Evolutionary conservation across 2,888 invertebrate genomes (phyloP).

Genomic region (Amphipoea oculea): DNA sequence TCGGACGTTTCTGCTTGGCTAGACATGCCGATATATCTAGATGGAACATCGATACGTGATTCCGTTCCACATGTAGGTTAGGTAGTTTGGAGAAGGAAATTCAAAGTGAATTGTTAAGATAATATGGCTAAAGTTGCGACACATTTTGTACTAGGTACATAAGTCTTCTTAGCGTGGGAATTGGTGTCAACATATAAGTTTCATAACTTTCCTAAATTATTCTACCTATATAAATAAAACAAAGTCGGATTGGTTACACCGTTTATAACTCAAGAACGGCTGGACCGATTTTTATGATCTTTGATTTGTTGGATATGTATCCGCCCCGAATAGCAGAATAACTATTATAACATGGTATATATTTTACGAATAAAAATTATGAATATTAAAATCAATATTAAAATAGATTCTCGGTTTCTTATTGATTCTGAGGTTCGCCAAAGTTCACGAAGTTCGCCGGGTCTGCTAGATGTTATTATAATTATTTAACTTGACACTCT

Average conservation of each 20-base stretch:
- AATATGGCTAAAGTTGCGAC: neutral
- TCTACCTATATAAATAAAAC: neutral
- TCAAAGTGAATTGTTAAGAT: slow-evolving; percentile 21
- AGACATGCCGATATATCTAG: slow-evolving; percentile 48
- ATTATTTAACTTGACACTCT: neutral
- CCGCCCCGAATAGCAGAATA: neutral
- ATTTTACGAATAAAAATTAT: neutral
- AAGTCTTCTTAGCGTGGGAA: no score
- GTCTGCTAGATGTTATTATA: neutral
- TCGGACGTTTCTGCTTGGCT: slow-evolving; percentile 58
- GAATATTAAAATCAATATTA: neutral
- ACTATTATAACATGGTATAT: neutral
- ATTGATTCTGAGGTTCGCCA: neutral
- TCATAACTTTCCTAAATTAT: neutral
- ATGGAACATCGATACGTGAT: slow-evolving; percentile 39
- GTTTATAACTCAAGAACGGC: neutral
- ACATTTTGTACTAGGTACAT: neutral
- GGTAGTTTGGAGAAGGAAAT: slow-evolving; percentile 11
- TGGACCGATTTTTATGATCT: neutral
- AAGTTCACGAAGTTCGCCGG: neutral
- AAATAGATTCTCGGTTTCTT: neutral
- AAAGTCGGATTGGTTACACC: neutral
- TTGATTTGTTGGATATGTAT: neutral
- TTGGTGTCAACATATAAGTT: neutral
- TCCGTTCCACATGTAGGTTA: slow-evolving; percentile 23